Conservation (phyloP, 2,113 vertebrate genomes). For the Spilogale gracilis region DNA sequence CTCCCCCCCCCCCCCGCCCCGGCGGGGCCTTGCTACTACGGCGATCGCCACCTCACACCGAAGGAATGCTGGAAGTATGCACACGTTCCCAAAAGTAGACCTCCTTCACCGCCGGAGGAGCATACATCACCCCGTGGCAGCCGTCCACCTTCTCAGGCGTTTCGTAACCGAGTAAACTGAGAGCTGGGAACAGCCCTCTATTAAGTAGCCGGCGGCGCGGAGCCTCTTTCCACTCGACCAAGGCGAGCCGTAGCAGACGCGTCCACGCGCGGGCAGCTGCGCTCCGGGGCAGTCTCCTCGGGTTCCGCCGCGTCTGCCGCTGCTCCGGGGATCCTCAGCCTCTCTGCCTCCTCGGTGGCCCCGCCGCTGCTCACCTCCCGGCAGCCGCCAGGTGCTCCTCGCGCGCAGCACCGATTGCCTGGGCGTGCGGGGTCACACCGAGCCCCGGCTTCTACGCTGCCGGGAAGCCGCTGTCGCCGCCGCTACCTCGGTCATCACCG, state of each 20-base stretch:
- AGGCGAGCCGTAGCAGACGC: slow-evolving; percentile 89
- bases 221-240: slow-evolving; percentile 93
- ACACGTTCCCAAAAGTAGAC: slow-evolving; percentile 92
- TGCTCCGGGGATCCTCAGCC: not conserved
- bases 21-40: slow-evolving; percentile 81
- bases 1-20: slow-evolving; percentile 39
- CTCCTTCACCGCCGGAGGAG: slow-evolving; percentile 88
- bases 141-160: slow-evolving; percentile 91
- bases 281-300: slow-evolving; percentile 20
- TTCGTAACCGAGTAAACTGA: slow-evolving; percentile 94
- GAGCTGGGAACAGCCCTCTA: slow-evolving; percentile 94
- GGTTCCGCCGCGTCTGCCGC: slow-evolving; percentile 56
- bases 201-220: slow-evolving; percentile 94
- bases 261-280: slow-evolving; percentile 80
- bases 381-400: slow-evolving; percentile 47
- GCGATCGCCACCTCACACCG: slow-evolving; percentile 91
- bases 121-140: slow-evolving; percentile 91
- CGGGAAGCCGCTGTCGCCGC: not conserved
- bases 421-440: not conserved
- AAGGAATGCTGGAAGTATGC: slow-evolving; percentile 93
- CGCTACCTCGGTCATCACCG: not conserved
- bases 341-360: not conserved
- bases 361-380: not conserved
- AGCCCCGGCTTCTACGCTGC: not conserved
- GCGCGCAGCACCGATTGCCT: not conserved